Percentiles rank a stretch among this genome's conserved stretches.
Evolutionary conservation across 2,888 invertebrate genomes (phyloP).

Genomic region (Drosophila kokeensis): DNA sequence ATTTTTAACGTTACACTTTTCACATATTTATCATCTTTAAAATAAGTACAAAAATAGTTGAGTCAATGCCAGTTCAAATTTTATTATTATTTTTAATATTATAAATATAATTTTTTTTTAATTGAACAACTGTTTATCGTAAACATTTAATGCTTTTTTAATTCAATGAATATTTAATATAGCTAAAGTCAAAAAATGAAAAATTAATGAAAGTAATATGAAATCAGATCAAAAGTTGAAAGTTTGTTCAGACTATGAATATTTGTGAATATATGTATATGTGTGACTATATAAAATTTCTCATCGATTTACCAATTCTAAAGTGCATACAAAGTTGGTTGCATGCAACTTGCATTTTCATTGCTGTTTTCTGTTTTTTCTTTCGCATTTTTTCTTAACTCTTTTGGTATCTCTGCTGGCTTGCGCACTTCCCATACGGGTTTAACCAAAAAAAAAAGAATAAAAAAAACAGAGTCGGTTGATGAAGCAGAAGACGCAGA

Average conservation of each 20-base stretch:
- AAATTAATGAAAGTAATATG: not conserved
- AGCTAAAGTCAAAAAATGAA: not conserved
- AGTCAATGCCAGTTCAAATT: not conserved
- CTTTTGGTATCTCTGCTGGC: constrained; percentile 37
- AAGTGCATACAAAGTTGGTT: constrained; percentile 40
- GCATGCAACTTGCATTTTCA: constrained; percentile 27
- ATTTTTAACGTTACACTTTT: not conserved
- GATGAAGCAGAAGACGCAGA: constrained; percentile 4
- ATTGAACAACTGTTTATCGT: not conserved
- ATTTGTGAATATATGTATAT: not conserved
- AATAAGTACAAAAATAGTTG: not conserved
- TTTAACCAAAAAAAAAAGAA: constrained; percentile 24
- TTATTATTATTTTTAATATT: not conserved
- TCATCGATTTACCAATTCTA: not conserved
- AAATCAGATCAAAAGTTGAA: not conserved
- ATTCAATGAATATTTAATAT: not conserved
- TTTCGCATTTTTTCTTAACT: constrained; percentile 14
- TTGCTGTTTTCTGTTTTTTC: constrained; percentile 29
- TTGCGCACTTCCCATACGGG: constrained; percentile 66
- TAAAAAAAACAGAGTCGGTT: not conserved
- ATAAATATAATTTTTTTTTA: too few relatives aligned
- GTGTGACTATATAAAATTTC: not conserved
- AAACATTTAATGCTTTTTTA: not conserved
- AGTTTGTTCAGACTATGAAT: not conserved
- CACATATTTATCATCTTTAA: not conserved